phyloP scores from a whole-genome alignment of 2,797 vertebrate genomes.

The Mycteria americana region DNA sequence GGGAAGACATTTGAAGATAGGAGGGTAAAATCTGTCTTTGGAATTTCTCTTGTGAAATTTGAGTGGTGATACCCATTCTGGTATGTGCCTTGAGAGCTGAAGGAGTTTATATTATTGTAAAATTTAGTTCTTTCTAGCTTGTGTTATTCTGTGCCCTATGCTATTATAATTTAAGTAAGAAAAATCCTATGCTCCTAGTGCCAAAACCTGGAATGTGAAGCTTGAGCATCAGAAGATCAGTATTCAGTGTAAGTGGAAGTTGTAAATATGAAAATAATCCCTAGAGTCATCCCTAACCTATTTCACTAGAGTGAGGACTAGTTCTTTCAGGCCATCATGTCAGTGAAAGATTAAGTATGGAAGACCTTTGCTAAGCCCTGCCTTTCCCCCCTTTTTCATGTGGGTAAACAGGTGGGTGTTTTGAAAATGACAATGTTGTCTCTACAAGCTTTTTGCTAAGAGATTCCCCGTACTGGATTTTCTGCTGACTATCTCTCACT shows the following conservation, averaged over 20 bases:
- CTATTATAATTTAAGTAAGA: background rate
- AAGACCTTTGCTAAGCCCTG: background rate
- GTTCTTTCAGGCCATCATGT: background rate
- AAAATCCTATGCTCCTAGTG: background rate
- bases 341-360: background rate
- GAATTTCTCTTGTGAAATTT: background rate
- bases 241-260: background rate
- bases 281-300: background rate
- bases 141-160: background rate
- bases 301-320: background rate
- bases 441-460: background rate
- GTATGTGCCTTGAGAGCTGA: background rate
- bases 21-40: background rate
- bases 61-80: background rate
- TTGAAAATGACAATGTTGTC: background rate
- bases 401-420: background rate
- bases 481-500: background rate
- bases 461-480: background rate
- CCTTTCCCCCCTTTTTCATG: background rate
- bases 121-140: background rate
- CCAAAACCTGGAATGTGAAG: background rate
- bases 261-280: background rate
- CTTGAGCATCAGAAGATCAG: background rate
- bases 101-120: background rate
- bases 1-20: background rate